These are phyloP conservation scores for Acanthacorydalis orientalis DNA, from an alignment of 2,888 invertebrate genomes.

Conservation along the genomic window DNA sequence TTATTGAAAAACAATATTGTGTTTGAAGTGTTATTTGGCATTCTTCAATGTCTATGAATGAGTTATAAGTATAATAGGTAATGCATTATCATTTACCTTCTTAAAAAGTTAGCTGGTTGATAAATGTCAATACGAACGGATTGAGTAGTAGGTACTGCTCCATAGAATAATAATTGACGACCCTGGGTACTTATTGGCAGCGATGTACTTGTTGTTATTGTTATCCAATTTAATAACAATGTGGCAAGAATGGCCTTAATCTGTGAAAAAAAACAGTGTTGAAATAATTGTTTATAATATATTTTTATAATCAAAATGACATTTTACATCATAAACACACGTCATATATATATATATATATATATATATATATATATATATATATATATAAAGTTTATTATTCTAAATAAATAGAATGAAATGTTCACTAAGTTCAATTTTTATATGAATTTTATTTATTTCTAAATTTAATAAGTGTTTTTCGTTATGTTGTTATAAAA, in stretches of 20 bases:
- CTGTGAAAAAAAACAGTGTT: background rate
- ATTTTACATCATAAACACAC: no score
- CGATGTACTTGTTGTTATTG: background rate
- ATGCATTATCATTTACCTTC: background rate
- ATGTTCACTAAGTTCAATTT: no score
- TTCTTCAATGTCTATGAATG: background rate
- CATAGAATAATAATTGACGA: slow-evolving; percentile 1
- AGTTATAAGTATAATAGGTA: background rate
- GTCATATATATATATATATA: no score
- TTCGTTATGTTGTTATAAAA: no score
- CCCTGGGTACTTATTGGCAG: background rate
- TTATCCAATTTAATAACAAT: background rate
- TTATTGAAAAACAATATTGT: no score
- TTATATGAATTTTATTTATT: no score
- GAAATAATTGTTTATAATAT: no score
- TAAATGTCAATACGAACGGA: slow-evolving; percentile 1
- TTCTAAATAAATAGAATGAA: no score
- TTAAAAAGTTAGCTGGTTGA: background rate
- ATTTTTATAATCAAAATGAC: no score
- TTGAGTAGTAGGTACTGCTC: background rate
- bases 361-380: no score
- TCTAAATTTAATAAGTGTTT: no score
- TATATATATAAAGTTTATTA: no score
- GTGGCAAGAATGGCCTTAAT: background rate
- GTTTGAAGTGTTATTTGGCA: background rate